These are phyloP conservation scores for Nothoprocta perdicaria DNA, from an alignment of 2,113 vertebrate species.

Conservation along the genomic window DNA sequence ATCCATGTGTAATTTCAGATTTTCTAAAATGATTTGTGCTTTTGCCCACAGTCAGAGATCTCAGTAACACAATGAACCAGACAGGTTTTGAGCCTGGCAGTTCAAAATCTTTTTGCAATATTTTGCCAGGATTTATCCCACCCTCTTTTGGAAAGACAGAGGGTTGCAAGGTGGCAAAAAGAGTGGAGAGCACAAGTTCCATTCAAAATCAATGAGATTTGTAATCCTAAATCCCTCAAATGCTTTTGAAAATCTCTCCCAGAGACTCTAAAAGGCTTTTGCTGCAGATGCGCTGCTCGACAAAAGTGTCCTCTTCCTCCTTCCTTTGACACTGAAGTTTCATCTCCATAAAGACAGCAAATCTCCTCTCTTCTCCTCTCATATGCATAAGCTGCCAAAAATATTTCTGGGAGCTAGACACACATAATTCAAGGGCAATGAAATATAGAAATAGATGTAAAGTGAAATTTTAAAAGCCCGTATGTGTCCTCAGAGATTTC, in stretches of 20 bases:
- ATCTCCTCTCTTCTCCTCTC: neutral
- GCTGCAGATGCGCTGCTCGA: neutral
- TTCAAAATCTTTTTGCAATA: neutral
- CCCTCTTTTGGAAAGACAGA: conserved; percentile 14
- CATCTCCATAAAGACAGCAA: conserved; percentile 13
- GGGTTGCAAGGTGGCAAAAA: neutral
- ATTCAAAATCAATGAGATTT: conserved; percentile 47
- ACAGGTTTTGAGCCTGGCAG: neutral
- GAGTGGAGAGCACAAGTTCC: neutral
- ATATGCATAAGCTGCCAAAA: neutral
- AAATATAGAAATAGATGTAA: neutral
- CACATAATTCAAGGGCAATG: neutral
- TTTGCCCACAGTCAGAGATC: conserved; percentile 32
- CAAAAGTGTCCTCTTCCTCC: conserved; percentile 18
- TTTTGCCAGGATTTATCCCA: neutral
- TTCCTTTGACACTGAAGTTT: conserved; percentile 7
- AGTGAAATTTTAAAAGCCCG: neutral
- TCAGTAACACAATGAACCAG: neutral
- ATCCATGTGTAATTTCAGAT: neutral
- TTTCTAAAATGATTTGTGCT: neutral
- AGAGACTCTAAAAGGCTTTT: neutral
- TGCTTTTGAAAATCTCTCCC: neutral
- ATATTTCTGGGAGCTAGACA: neutral
- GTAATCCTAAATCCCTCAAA: conserved; percentile 43
- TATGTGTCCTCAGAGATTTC: neutral